Base-by-base conservation (phyloP, 2,888 invertebrate species). In the Gnatocerus cornutus region DNA sequence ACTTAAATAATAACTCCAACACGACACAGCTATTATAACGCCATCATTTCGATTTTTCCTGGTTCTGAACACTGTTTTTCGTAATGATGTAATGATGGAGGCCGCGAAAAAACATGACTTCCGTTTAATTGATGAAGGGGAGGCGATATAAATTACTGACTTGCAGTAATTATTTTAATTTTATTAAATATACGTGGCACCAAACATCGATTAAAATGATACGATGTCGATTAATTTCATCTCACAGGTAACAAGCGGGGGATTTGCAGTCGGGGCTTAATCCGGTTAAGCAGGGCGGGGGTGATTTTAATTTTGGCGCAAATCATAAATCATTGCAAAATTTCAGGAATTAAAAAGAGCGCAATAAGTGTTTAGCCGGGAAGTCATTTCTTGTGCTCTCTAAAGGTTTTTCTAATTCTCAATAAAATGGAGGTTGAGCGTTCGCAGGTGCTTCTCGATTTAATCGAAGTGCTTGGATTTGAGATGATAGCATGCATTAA, bases 191-290 rank as follows among this genome's bases (percentile, higher is more conserved):
- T 55, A 39, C 37, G 27, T 46, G 16, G 21, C 21, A 16, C 7
- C n/a, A 39, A 9, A 55, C 16, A 55, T 56, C 56, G 56, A 59
- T 59, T 59, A 59, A 59, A 46, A 14, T 43, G 41, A 43, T 43
- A 16, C 12, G 41, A 30, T 41, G 46, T 13, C 59, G 41, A 59
- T 59, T 59, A 59, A 46, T 30, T 46, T 21, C n/a, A 59, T 46
- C 14, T 29, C 9, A 33, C 29, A 9, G 14, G 29, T 48, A 46
- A 59, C 30, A 30, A 13, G n/a, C 59, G 16, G 16, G 45, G 4
- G 37, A 58, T 58, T 43, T 59, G 45, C 45, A 41, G 39, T 13
- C 56, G 43, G 39, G 43, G 29, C 29, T 27, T 56, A 8, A 56
- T 56, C 43, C 14, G 13, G 39, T 56, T 55, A 55, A 37, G 8